Evolutionary conservation across 2,888 invertebrate species (phyloP), one percentile per base, ranked within the genome.

Genomic region (Polymixis lichenea): DNA sequence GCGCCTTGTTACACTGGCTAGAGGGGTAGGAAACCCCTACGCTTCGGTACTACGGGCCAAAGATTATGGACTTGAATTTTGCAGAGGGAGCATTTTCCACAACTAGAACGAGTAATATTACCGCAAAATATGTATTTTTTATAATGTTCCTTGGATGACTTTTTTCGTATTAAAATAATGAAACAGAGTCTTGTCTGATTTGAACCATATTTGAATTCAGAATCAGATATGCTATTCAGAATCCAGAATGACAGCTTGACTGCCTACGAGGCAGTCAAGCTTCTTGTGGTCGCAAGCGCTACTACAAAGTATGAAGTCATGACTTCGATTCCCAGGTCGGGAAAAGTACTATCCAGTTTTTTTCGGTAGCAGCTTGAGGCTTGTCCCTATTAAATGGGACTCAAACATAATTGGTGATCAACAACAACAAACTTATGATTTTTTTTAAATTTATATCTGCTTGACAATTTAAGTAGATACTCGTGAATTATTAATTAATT

Each of bases 21-120:
- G 93, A 91, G 94, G 95, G 95, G 95, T 93, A 90, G 91, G 87
- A 91, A 92, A 89, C 91, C 93, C 92, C 93, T 94, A 94, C 92
- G 89, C 92, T 94, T 91, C 91, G 82, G 91, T 95, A 95, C 95
- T 95, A 95, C 93, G 91, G 70, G 81, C 0, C 95, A 95, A 80
- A 95, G 95, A 95, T 28, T 90, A 88, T 65, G 22, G 38, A 67
- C 3, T 28, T 61, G 80, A 55, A 38, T 72, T 51, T 49, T 28
- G 13, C 55, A 80, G 87, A 90, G 75, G 86, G n/a, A 9, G 0
- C 67, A 73, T 72, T 83, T 80, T 68, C 75, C 70, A 51, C 62
- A 53, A 60, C 43, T 8, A n/a, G 2, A 19, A 43, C 13, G 22
- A 61, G 7, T 15, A 15, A 2, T 19, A 19, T 15, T 19, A 32